Base-by-base conservation (phyloP, 2,888 invertebrate genomes). In the Pyrochroa serraticornis region DNA sequence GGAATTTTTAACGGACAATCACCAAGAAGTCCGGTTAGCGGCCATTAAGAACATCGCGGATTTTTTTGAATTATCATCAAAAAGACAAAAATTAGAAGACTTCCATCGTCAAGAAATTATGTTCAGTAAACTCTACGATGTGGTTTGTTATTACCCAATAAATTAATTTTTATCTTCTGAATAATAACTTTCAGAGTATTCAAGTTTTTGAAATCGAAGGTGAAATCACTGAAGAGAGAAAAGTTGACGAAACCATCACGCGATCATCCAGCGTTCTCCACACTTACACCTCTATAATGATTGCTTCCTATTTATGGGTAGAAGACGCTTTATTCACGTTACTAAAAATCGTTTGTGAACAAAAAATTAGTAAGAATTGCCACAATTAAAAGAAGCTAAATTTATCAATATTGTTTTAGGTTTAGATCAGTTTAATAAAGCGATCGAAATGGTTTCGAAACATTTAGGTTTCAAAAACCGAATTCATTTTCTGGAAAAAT, bases 231-330 rank as follows among this genome's bases (percentile, higher is more conserved):
- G 77, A 80, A 50, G 75, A 80, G 34, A 78, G 84, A 66, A 66
- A 81, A 44, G 79, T 80, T 59, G 87, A 88, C 68, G 88, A 90
- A 75, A 78, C 79, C 1, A 76, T 79, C 0, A 86, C 85, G 60
- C 79, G 86, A 69, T 83, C 84, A 1, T 77, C 82, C 0, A 84
- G 85, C 36, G 82, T 85, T 6, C 75, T 89, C 10, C 84, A 87
- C 44, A 81, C 82, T 31, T 81, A 85, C 59, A 78, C 81, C 9
- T 78, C 82, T 7, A 70, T 88, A 3, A 82, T 85, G 22, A 80
- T 82, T 34, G 77, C 80, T 1, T 85, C 82, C 65, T 80, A 80
- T 33, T 76, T 79, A 3, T 79, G 83, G 65, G 77, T 84, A 37
- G 83, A 82, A 62, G 80, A 79, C 64, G 81, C 85, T 38, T 70